These are phyloP conservation scores for Pachycephala philippinensis DNA, from an alignment of 2,113 vertebrate species.

Conservation along the genomic window DNA sequence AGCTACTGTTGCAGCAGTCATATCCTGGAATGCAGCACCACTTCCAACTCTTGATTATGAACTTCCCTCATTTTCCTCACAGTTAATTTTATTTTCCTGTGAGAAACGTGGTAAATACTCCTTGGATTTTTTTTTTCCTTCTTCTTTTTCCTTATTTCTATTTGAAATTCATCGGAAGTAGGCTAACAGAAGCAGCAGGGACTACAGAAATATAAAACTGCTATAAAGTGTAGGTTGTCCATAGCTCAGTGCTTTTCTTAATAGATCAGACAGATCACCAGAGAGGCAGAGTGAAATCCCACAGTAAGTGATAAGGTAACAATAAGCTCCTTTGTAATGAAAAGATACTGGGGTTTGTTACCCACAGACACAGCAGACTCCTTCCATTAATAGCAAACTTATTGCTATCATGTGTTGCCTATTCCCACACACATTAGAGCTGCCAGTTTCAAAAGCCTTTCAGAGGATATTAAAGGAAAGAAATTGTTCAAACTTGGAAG, in stretches of 20 bases:
- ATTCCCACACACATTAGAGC: slow-evolving; percentile 30
- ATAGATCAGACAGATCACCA: slow-evolving; percentile 49
- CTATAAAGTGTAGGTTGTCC: slow-evolving; percentile 34
- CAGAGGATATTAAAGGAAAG: slow-evolving; percentile 12
- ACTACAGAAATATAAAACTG: slow-evolving; percentile 32
- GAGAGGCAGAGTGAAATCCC: slow-evolving; percentile 47
- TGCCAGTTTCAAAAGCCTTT: slow-evolving; percentile 51
- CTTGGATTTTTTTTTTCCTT: background rate
- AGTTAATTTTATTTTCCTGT: background rate
- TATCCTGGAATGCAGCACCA: background rate
- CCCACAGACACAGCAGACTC: slow-evolving; percentile 2
- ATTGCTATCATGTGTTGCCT: slow-evolving; percentile 34
- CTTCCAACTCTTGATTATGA: background rate
- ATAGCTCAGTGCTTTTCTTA: slow-evolving; percentile 52
- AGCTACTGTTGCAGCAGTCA: background rate
- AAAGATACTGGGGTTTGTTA: slow-evolving; percentile 32
- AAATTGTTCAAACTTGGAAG: slow-evolving; percentile 26
- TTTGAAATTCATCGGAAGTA: slow-evolving; percentile 18
- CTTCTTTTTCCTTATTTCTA: background rate
- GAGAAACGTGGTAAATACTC: background rate
- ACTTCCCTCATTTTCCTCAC: background rate
- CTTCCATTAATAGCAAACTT: slow-evolving; percentile 53
- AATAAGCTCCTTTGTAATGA: slow-evolving; percentile 53
- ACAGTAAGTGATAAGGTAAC: slow-evolving; percentile 20
- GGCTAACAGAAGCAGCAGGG: slow-evolving; percentile 11